A percentile compares a stretch with the other conserved stretches of the same genome.
Evolutionary conservation across 2,888 invertebrate species (phyloP).

Genomic region (Idaea straminata): DNA sequence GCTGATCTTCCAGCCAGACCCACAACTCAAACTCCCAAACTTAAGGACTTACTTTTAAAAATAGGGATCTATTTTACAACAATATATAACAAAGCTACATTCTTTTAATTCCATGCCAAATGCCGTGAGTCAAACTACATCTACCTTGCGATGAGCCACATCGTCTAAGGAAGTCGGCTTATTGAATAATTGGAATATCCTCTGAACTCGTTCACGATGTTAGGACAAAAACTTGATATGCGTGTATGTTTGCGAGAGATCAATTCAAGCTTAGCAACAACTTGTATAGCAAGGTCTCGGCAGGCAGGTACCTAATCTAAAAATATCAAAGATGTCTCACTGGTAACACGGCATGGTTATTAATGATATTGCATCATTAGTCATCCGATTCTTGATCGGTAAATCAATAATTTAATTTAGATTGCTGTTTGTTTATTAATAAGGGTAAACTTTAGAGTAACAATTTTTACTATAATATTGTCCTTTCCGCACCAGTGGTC

Average conservation of each 20-base stretch:
- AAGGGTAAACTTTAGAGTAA: too few relatives aligned
- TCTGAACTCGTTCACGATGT: not conserved
- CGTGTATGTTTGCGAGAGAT: not conserved
- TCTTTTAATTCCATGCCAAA: not conserved
- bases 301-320: not conserved
- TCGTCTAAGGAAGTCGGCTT: not conserved
- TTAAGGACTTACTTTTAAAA: too few relatives aligned
- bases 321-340: not conserved
- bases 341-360: not conserved
- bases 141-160: not conserved
- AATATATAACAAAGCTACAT: not conserved
- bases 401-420: not conserved
- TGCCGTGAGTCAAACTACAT: not conserved
- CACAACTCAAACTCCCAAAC: too few relatives aligned
- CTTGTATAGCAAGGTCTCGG: not conserved
- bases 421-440: not conserved
- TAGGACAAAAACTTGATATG: not conserved
- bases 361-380: not conserved
- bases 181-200: not conserved
- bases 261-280: not conserved
- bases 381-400: not conserved
- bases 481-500: too few relatives aligned
- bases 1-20: too few relatives aligned
- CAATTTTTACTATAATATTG: too few relatives aligned
- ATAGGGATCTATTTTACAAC: too few relatives aligned